Conservation (phyloP, 2,113 vertebrate species). For the Clarias batrachus region DNA sequence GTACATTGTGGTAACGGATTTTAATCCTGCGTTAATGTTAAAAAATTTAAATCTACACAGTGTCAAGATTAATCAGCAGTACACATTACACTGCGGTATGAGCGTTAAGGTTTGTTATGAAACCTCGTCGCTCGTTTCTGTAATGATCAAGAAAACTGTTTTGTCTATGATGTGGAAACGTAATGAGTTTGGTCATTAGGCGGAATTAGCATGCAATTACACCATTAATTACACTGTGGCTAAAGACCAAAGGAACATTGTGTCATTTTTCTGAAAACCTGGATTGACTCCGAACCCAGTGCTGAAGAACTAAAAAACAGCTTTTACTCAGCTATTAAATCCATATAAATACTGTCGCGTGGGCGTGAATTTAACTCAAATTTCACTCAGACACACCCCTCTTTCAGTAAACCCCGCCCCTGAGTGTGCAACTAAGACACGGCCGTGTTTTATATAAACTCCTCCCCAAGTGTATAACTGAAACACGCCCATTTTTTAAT, state of each 20-base stretch:
- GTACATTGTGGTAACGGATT: not conserved
- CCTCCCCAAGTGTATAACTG: too few relatives aligned
- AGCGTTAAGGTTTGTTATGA: not conserved
- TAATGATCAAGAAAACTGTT: not conserved
- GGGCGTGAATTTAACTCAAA: not conserved
- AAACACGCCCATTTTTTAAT: too few relatives aligned
- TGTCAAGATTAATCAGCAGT: not conserved
- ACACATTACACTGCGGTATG: not conserved
- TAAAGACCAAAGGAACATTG: not conserved
- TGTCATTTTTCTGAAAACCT: not conserved
- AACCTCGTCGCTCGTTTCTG: not conserved
- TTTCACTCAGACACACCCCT: too few relatives aligned
- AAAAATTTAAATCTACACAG: not conserved
- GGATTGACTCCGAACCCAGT: not conserved
- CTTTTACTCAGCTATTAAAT: not conserved
- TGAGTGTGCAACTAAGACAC: not conserved
- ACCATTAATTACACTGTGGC: not conserved
- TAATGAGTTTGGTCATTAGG: not conserved
- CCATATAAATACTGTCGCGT: not conserved
- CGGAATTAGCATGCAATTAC: not conserved
- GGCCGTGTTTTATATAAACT: not conserved
- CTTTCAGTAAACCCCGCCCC: too few relatives aligned
- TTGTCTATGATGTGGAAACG: not conserved
- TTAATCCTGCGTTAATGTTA: not conserved
- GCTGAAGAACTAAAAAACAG: not conserved